These are phyloP conservation scores for Melopsittacus undulatus DNA, from an alignment of 2,797 vertebrate species.

Conservation along the genomic window DNA sequence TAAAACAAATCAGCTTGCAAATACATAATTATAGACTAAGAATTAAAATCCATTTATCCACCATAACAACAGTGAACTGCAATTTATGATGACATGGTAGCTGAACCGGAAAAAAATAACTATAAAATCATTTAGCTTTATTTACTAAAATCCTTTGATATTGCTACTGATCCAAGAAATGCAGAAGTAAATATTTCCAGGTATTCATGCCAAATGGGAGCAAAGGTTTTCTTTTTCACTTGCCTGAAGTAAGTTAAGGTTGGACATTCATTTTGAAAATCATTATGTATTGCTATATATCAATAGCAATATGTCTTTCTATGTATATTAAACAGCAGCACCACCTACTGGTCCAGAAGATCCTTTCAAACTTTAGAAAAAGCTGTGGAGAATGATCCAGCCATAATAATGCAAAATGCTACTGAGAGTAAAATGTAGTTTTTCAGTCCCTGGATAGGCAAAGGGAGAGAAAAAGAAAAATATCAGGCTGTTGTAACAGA, in stretches of 20 bases:
- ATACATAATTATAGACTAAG: background rate
- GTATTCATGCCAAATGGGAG: background rate
- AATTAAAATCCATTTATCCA: background rate
- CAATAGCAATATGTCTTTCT: background rate
- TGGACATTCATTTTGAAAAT: background rate
- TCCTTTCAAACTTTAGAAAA: constrained; percentile 82
- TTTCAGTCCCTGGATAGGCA: constrained; percentile 76
- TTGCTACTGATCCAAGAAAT: background rate
- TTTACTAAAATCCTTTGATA: background rate
- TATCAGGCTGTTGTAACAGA: background rate
- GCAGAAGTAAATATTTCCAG: background rate
- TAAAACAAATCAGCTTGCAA: background rate
- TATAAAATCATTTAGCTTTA: background rate
- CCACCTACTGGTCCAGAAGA: constrained; percentile 71
- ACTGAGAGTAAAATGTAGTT: constrained; percentile 81
- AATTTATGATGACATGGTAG: background rate
- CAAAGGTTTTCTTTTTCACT: background rate
- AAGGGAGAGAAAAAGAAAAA: background rate
- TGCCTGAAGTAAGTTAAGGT: background rate
- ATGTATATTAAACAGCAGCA: constrained; percentile 12
- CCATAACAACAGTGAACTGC: background rate
- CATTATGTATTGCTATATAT: background rate
- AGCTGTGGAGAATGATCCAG: constrained; percentile 82
- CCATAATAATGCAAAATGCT: constrained; percentile 80
- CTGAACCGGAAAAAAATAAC: background rate